These are phyloP conservation scores for Protonibea diacanthus DNA, from an alignment of 2,797 vertebrate genomes.

Conservation along the genomic window DNA sequence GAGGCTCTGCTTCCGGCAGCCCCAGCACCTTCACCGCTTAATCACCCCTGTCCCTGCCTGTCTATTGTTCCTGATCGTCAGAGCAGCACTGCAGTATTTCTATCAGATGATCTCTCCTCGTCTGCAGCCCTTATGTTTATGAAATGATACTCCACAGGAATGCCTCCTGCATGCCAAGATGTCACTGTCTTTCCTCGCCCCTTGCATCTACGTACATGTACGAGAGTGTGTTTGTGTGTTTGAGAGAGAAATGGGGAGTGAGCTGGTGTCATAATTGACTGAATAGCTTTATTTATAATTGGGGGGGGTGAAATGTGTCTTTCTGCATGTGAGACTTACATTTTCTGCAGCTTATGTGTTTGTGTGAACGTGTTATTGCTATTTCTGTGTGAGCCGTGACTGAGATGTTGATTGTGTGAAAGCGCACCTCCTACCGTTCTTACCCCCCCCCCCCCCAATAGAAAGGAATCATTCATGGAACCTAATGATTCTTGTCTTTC, in stretches of 20 bases:
- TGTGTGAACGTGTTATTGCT: conserved; percentile 44
- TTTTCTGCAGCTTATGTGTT: conserved; percentile 52
- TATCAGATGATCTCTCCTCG: conserved; percentile 82
- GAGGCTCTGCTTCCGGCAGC: conserved; percentile 66
- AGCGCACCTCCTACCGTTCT: conserved; percentile 57
- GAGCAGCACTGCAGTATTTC: conserved; percentile 83
- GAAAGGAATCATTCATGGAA: conserved; percentile 68
- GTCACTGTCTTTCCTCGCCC: conserved; percentile 83
- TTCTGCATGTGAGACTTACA: conserved; percentile 18
- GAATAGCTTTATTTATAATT: conserved; percentile 74
- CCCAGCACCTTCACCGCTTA: conserved; percentile 77
- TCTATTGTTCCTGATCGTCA: conserved; percentile 79
- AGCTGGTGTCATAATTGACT: conserved; percentile 53
- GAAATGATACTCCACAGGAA: conserved; percentile 85
- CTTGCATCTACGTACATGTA: conserved; percentile 64
- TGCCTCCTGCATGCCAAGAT: conserved; percentile 84
- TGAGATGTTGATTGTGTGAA: conserved; percentile 70
- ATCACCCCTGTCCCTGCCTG: conserved; percentile 77
- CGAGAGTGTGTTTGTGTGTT: conserved; percentile 54
- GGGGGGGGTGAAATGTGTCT: conserved; percentile 42
- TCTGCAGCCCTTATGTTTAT: conserved; percentile 85
- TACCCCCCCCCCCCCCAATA: conserved; percentile 19
- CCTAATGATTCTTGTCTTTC: conserved; percentile 80
- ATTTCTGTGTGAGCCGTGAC: conserved; percentile 64
- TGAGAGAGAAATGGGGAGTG: not conserved